phyloP scores from a whole-genome alignment of 2,113 vertebrate genomes.

The Carollia perspicillata region DNA sequence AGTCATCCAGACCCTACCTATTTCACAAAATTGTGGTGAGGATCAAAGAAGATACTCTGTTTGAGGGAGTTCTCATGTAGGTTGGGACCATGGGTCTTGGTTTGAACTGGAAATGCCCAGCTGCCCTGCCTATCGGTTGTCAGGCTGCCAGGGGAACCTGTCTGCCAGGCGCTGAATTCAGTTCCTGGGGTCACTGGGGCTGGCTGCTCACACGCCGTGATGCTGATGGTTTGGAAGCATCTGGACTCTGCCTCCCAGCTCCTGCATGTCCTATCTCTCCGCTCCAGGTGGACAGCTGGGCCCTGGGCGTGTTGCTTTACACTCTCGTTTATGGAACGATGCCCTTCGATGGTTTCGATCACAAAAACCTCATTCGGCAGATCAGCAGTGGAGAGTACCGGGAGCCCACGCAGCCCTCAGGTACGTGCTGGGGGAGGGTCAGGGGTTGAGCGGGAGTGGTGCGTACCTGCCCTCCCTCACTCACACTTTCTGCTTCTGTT shows the following conservation, averaged over 20 bases:
- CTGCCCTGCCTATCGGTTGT: not conserved
- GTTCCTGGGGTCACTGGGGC: not conserved
- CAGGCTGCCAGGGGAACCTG: not conserved
- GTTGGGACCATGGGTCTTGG: not conserved
- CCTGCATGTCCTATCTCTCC: conserved; percentile 64
- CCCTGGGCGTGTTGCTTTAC: conserved; percentile 96
- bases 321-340: conserved; percentile 98
- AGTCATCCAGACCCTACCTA: not conserved
- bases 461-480: not conserved
- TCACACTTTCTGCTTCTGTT: not conserved
- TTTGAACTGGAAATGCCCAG: not conserved
- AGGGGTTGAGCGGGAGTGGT: not conserved
- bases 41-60: not conserved
- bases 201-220: not conserved
- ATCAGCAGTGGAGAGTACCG: conserved; percentile 99
- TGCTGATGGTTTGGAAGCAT: not conserved
- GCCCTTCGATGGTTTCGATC: conserved; percentile 98
- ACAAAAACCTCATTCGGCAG: conserved; percentile 98
- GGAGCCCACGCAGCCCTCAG: conserved; percentile 98
- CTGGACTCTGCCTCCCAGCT: conserved; percentile 12
- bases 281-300: conserved; percentile 98
- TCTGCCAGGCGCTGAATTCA: conserved; percentile 27
- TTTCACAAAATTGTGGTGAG: not conserved
- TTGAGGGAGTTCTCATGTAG: not conserved
- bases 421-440: conserved; percentile 78